Base-by-base conservation (phyloP, 2,797 vertebrate genomes). In the Alectoris magna region DNA sequence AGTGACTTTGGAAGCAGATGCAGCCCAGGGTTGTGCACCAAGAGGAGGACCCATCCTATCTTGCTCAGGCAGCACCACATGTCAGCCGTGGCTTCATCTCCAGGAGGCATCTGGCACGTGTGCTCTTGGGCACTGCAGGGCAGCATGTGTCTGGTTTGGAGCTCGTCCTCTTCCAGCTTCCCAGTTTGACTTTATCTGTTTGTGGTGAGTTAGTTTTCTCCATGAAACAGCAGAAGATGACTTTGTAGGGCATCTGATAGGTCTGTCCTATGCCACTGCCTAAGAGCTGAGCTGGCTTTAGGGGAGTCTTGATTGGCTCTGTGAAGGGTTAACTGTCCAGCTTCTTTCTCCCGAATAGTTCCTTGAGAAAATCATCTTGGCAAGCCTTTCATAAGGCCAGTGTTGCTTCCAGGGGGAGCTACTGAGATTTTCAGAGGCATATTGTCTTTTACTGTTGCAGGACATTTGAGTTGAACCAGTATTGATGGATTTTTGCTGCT, bases 281-380 rank as follows among this genome's bases (percentile, higher is more conserved):
- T 39, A 11, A 41, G 14, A 53, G 19, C 7, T 39, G 36, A 39
- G 36, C 36, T 55, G 27, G 36, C 27, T 31, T 68, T 19, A 19
- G 24, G 44, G 66, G 64, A 18, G 14, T n/a, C 66, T 8, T 68
- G 27, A 29, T 21, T 13, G 8, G 24, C 14, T 9, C 44, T 34
- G 64, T 9, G 9, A 41, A 31, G 62, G 29, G 29, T 39, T 43
- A 8, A 21, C 18, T 19, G 27, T 31, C 43, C 8, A 5, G 31
- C 64, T 66, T 26, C n/a, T 38, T 75, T 93, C 36, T 75, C 67
- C 63, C 70, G 55, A 72, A 67, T 34, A 46, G 59, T 85, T 94
- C 49, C 82, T 66, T 72, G 62, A 0, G 24, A 81, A 74, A 90
- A 84, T 4, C 2, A n/a, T 84, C 59, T 63, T 22, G 76, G 38